Evolutionary conservation across 1,140 invertebrate species (phyloP), one percentile per base, ranked within the genome.

Genomic region (Muscidifurax raptorellus): DNA sequence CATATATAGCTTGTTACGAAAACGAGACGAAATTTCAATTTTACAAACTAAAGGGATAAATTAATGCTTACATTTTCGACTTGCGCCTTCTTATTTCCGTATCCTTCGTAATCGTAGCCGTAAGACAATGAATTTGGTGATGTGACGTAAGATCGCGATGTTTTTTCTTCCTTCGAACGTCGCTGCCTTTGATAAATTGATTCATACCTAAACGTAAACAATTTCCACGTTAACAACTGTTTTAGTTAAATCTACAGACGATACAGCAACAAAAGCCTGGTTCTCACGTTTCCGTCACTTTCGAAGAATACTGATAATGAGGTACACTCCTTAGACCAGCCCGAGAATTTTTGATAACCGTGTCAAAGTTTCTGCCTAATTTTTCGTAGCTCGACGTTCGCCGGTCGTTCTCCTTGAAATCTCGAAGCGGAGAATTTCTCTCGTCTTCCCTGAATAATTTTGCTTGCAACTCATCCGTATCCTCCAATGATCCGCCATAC

Each of bases 161-260:
- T 32, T 59, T 86, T 87, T 32, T 84, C 88, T 9, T 90, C 86
- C 1, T 47, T 64, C 15, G 87, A 79, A 10, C 88, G 87, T 9
- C 85, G 59, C 47, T 90, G 82, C 22, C 87, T 82, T 69, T 88
- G 87, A 75, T 88, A 87, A 77, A 87, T 80, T 12, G 90, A 79
- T 44, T 83, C 89, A 66, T 90, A 90, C 7, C 91, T 91, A 12
- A n/a, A 59, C 7, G 32, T 18, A 32, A 36, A 9, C 3, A 18
- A 40, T 10, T 40, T 40, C 25, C 27, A 74, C 27, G 25, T 67
- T 25, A 67, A 27, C 18, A 67, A 67, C 0, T 27, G 12, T 67
- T 67, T 67, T 67, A 64, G 2, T 30, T 36, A 36, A 32, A 72
- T n/a, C 15, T 22, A 40, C 40, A 40, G 36, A 9, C 10, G 36